Percentiles rank a stretch among this genome's conserved stretches.
Evolutionary conservation across 2,888 invertebrate genomes (phyloP).

Genomic region (Notodonta dromedarius): DNA sequence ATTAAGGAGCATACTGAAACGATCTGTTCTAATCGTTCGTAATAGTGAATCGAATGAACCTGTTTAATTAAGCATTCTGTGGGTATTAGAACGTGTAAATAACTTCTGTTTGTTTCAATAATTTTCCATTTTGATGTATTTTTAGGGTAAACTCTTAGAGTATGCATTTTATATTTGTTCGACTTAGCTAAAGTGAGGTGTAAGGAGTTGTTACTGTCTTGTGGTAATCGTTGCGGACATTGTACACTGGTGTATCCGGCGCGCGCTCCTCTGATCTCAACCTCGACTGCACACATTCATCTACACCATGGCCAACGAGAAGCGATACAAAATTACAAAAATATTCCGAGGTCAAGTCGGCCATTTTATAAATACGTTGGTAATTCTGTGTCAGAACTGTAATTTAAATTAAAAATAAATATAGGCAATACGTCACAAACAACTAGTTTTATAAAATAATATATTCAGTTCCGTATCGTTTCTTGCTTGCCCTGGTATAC

Average conservation of each 20-base stretch:
- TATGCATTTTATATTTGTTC: conserved; percentile 79
- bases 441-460: too few relatives aligned
- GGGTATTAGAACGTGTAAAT: conserved; percentile 76
- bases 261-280: conserved; percentile 30
- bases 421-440: too few relatives aligned
- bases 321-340: too few relatives aligned
- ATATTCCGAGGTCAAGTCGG: too few relatives aligned
- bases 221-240: conserved; percentile 65
- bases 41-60: conserved; percentile 58
- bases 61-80: conserved; percentile 68
- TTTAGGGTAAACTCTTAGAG: conserved; percentile 75
- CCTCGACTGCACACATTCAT: conserved; percentile 24
- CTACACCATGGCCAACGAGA: conserved; percentile 7
- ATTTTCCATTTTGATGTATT: conserved; percentile 80
- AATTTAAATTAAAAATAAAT: too few relatives aligned
- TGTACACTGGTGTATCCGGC: conserved; percentile 53
- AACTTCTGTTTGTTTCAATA: conserved; percentile 69
- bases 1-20: conserved; percentile 60
- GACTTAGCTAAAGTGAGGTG: conserved; percentile 58
- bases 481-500: too few relatives aligned
- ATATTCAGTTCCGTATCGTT: too few relatives aligned
- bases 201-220: conserved; percentile 69
- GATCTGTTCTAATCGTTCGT: conserved; percentile 52
- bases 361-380: too few relatives aligned
- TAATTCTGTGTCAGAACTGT: too few relatives aligned